A percentile compares a stretch with the other conserved stretches of the same genome.
Evolutionary conservation across 2,113 vertebrate species (phyloP).

Genomic region (Mellivora capensis): DNA sequence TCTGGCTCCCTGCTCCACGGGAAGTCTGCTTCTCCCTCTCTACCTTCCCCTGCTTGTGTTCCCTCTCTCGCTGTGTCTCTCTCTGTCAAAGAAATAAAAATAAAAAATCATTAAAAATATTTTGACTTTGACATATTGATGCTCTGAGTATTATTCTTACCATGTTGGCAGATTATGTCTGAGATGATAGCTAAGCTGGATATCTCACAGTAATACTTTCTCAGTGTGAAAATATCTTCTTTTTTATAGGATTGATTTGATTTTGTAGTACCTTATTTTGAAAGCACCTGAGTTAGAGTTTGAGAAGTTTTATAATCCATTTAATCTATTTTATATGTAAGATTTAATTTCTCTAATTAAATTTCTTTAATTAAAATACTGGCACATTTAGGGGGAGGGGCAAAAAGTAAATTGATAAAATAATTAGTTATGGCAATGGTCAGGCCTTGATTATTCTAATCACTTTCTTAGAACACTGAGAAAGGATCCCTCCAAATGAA

Average conservation of each 20-base stretch:
- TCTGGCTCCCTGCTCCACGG: too few relatives aligned
- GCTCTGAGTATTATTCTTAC: not conserved
- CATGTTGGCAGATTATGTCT: not conserved
- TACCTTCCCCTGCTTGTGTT: too few relatives aligned
- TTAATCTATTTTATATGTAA: not conserved
- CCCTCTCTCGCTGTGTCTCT: too few relatives aligned
- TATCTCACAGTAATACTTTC: not conserved
- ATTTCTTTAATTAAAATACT: not conserved
- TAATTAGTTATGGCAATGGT: not conserved
- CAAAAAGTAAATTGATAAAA: not conserved
- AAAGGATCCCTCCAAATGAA: not conserved
- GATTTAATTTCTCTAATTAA: not conserved
- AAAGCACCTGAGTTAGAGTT: not conserved
- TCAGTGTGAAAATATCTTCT: not conserved
- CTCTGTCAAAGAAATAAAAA: too few relatives aligned
- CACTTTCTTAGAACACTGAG: not conserved
- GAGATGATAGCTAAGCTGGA: not conserved
- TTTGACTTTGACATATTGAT: not conserved
- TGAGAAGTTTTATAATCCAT: not conserved
- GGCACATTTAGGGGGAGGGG: not conserved
- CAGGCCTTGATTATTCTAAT: not conserved
- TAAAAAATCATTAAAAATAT: too few relatives aligned
- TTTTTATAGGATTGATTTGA: not conserved
- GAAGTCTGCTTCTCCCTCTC: too few relatives aligned
- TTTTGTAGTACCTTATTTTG: slow-evolving; percentile 29